Conservation (phyloP, 2,797 vertebrate species). For the Falco cherrug region DNA sequence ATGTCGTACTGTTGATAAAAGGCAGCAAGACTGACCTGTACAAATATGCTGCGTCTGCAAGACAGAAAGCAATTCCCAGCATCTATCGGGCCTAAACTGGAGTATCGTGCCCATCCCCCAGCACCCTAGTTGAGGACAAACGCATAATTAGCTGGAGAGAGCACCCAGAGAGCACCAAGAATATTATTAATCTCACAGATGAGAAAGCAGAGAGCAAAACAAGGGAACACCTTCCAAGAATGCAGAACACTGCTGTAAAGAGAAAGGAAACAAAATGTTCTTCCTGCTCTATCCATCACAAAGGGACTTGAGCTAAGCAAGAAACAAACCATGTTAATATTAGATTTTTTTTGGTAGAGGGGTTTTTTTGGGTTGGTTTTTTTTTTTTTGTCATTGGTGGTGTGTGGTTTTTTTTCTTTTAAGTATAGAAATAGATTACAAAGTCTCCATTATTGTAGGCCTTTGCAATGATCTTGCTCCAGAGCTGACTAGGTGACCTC, state of each 20-base stretch:
- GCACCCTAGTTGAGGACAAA: not conserved
- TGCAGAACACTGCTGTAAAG: not conserved
- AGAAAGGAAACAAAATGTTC: conserved; percentile 3
- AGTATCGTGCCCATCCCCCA: not conserved
- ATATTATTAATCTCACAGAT: not conserved
- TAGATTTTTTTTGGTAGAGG: not conserved
- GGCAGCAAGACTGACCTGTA: not conserved
- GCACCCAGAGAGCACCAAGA: not conserved
- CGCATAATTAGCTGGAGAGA: not conserved
- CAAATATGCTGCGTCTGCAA: not conserved
- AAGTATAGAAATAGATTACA: not conserved
- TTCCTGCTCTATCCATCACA: not conserved
- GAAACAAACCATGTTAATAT: not conserved
- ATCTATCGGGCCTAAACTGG: not conserved
- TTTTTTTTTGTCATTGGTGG: not conserved
- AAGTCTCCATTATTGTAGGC: not conserved
- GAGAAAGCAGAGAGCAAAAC: not conserved
- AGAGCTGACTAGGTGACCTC: not conserved
- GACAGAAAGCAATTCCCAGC: not conserved
- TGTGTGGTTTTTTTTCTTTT: too few species aligned
- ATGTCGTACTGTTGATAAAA: not conserved
- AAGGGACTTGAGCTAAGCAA: not conserved
- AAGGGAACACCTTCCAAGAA: not conserved
- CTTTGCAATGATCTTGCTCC: not conserved
- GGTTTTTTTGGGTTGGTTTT: not conserved